Percentiles rank a stretch among this genome's conserved stretches.
phyloP scores from a whole-genome alignment of 2,888 invertebrate species.

The Mimumesa dahlbomi region DNA sequence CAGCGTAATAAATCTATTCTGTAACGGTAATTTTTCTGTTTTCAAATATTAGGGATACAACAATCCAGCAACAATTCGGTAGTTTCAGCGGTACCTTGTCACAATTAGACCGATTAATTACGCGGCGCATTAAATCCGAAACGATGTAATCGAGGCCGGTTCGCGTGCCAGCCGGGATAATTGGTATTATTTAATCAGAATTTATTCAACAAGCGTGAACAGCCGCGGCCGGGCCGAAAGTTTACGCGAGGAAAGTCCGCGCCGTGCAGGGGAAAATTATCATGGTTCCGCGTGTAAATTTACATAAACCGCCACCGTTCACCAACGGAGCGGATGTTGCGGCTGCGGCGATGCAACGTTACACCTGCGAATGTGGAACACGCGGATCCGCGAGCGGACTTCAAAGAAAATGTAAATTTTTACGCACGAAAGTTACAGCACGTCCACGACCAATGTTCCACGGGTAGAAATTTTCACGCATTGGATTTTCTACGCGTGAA shows the following conservation, averaged over 20 bases:
- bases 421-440: no score
- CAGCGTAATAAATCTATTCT: no score
- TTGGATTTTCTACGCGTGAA: no score
- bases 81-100: no score
- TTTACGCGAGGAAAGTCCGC: conserved; percentile 34
- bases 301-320: conserved; percentile 52
- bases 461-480: no score
- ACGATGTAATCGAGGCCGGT: conserved; percentile 35
- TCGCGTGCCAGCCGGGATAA: conserved; percentile 15
- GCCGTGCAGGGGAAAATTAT: conserved; percentile 36
- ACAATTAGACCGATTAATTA: conserved; percentile 37
- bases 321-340: conserved; percentile 30
- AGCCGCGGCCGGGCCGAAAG: conserved; percentile 13
- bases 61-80: no score
- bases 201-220: conserved; percentile 37
- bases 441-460: no score
- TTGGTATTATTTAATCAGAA: conserved; percentile 50
- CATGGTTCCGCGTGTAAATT: conserved; percentile 49
- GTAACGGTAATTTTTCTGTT: no score
- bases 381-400: no score
- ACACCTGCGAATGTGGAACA: no score
- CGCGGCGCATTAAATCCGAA: conserved; percentile 39
- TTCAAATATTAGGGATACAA: no score
- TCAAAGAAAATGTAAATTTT: no score
- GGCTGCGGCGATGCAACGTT: conserved; percentile 21